Evolutionary conservation across 2,797 vertebrate species (phyloP), one percentile per base, ranked within the genome.

Genomic region (Argentina silus): DNA sequence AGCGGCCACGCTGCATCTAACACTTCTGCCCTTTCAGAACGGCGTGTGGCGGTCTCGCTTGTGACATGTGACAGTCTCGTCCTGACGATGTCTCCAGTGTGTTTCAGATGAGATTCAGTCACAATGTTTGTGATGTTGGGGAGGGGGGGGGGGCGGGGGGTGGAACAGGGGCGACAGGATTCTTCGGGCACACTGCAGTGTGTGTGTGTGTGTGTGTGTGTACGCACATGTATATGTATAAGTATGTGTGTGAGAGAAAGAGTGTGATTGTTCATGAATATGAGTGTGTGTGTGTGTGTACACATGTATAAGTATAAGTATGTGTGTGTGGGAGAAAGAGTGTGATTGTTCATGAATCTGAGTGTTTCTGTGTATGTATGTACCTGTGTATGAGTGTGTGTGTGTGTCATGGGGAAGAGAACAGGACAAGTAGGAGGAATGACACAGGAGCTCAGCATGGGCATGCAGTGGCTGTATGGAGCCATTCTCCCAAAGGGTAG

Each of bases 31-130:
- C 27, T 36, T 4, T 36, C 27, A 36, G 27, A 4, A 36, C 27
- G 2, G 27, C 27, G 27, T 1, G 2, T 36, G 27, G 4, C 27
- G 27, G 2, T 36, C 27, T 36, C 27, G 27, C 27, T 69, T 56
- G 65, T 60, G 77, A 79, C 72, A 83, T 71, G 67, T 72, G 69
- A 68, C 42, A 1, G 7, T 57, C 73, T 51, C 50, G 11, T 51
- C 3, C 3, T 0, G 43, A 88, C 87, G 87, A 81, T 76, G 81
- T 60, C 47, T 67, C 63, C 74, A 82, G 74, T 87, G 87, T 88
- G 17, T 72, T 45, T n/a, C n/a, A n/a, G n/a, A n/a, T n/a, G n/a
- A n/a, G n/a, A n/a, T n/a, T n/a, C n/a, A n/a, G 42, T 51, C 77
- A 36, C 63, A 81, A 87, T 84, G 74, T 84, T 70, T 73, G 45